Evolutionary conservation across 2,113 vertebrate species (phyloP).

Genomic region (Oriolus oriolus): DNA sequence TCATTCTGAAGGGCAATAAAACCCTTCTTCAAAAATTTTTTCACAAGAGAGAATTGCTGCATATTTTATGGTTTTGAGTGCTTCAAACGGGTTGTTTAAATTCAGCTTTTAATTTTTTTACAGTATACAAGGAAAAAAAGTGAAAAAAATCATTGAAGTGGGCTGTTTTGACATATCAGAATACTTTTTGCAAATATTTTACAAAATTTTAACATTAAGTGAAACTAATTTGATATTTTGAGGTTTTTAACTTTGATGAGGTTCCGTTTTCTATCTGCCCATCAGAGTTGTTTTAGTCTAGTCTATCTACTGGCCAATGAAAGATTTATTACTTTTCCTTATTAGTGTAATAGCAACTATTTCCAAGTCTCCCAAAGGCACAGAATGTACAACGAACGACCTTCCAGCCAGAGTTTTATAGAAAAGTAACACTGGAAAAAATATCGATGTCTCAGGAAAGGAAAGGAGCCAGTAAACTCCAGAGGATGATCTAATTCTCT

Average conservation of each 20-base stretch:
- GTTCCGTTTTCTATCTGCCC: neutral
- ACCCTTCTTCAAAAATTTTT: neutral
- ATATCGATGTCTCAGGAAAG: neutral
- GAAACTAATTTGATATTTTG: neutral
- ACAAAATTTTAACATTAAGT: neutral
- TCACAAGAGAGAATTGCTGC: neutral
- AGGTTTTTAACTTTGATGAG: neutral
- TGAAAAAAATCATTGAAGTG: neutral
- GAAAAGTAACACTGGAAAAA: neutral
- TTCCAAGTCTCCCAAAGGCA: neutral
- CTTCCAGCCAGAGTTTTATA: neutral
- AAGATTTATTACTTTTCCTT: neutral
- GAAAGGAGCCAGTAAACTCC: neutral
- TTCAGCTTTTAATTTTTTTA: neutral
- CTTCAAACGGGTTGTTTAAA: neutral
- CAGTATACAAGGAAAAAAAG: neutral
- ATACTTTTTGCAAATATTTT: neutral
- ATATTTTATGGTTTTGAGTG: neutral
- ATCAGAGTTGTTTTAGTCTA: neutral
- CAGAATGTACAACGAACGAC: neutral
- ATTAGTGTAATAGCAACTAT: neutral
- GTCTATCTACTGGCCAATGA: neutral
- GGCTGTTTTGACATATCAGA: neutral
- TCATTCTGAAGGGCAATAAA: neutral
- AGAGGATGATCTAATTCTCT: neutral